These are phyloP conservation scores for Macrobrachium nipponense DNA, from an alignment of 1,140 invertebrate species.

Conservation along the genomic window DNA sequence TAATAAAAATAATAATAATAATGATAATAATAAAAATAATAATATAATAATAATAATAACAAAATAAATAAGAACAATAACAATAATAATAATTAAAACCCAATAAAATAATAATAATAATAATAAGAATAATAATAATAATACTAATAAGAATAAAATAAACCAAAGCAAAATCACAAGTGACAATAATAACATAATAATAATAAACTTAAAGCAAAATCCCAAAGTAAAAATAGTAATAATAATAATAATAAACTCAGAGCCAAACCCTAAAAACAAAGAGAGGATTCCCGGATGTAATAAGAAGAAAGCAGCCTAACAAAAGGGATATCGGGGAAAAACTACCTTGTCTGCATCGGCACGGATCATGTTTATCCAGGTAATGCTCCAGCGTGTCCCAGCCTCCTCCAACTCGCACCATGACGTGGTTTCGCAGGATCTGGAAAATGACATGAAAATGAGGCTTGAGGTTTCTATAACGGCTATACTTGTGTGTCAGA, in stretches of 20 bases:
- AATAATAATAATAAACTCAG: conserved; percentile 1
- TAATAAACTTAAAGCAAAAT: too few relatives aligned
- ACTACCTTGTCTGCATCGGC: conserved; percentile 82
- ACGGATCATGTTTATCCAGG: conserved; percentile 96
- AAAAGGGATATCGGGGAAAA: not conserved
- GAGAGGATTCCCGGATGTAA: not conserved
- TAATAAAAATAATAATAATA: too few relatives aligned
- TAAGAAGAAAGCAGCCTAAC: not conserved
- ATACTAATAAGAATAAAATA: not conserved
- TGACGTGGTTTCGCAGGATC: conserved; percentile 96
- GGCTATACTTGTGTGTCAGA: not conserved
- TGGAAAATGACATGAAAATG: conserved; percentile 71
- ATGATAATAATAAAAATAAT: too few relatives aligned
- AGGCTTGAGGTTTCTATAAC: too few relatives aligned
- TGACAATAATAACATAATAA: not conserved
- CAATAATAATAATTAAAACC: too few relatives aligned
- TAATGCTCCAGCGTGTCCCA: conserved; percentile 98
- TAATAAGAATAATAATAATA: conserved; percentile 1
- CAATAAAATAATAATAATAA: not conserved
- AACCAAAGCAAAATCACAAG: too few relatives aligned
- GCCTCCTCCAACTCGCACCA: conserved; percentile 96
- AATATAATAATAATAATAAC: too few relatives aligned
- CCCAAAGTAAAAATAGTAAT: not conserved
- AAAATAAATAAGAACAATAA: too few relatives aligned
- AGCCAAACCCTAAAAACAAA: not conserved